A percentile compares a stretch with the other conserved stretches of the same genome.
These are phyloP conservation scores for Porites evermanni DNA, from an alignment of 92 coral and sea anemone genomes.

Conservation along the genomic window DNA sequence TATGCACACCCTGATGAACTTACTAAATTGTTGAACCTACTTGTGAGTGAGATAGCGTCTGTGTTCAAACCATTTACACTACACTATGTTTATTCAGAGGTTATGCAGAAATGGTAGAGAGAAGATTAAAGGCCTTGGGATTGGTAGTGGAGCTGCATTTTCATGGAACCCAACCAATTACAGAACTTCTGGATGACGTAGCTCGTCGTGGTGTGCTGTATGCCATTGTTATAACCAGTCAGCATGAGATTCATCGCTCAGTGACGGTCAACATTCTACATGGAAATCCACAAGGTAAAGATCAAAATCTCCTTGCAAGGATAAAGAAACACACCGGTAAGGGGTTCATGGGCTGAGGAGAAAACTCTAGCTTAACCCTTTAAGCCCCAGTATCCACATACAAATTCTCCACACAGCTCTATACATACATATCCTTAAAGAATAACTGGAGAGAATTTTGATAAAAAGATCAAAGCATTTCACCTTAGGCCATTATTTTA, in stretches of 20 bases:
- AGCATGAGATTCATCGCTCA: slow-evolving; percentile 97
- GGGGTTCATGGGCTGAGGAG: slow-evolving; percentile 19
- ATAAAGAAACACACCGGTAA: slow-evolving; percentile 36
- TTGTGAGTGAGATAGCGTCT: not conserved
- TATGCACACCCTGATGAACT: no score
- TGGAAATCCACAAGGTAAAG: slow-evolving; percentile 98
- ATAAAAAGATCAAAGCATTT: no score
- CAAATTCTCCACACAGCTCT: no score
- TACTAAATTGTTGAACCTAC: no score
- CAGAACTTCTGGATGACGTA: slow-evolving; percentile 85
- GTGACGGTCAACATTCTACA: slow-evolving; percentile 97
- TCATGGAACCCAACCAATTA: slow-evolving; percentile 83
- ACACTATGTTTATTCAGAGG: slow-evolving; percentile 54
- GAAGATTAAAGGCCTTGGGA: slow-evolving; percentile 81
- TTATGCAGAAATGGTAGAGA: slow-evolving; percentile 95
- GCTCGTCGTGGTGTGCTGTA: slow-evolving; percentile 94
- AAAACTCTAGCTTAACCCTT: not conserved
- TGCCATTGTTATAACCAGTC: slow-evolving; percentile 93
- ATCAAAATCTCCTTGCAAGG: slow-evolving; percentile 49
- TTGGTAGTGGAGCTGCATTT: slow-evolving; percentile 91
- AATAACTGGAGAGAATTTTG: no score
- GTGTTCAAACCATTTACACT: not conserved
- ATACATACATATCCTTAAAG: no score
- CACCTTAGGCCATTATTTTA: no score
- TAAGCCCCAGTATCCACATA: not conserved